Evolutionary conservation across 2,113 vertebrate genomes (phyloP).

Genomic region (Genyomyrus donnyi): DNA sequence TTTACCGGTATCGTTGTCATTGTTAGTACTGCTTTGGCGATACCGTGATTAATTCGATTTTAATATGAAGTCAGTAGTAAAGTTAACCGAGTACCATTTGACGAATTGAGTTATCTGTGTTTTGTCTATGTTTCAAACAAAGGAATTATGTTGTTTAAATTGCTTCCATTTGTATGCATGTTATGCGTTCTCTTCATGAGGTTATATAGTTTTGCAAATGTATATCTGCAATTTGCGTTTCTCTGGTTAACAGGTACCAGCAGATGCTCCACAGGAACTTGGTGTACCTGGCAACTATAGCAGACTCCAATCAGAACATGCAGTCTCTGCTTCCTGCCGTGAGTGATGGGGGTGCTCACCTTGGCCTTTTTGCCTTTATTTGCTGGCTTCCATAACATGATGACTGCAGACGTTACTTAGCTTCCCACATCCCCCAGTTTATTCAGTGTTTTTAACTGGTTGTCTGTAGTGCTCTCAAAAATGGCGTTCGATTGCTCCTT

Average conservation of each 20-base stretch:
- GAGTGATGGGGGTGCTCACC: constrained; percentile 59
- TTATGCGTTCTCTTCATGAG: neutral
- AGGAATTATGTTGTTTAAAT: neutral
- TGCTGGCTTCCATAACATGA: neutral
- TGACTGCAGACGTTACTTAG: neutral
- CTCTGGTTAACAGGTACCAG: constrained; percentile 73
- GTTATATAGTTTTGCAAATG: neutral
- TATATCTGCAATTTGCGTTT: neutral
- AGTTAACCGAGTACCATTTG: neutral
- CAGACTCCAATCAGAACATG: constrained; percentile 99
- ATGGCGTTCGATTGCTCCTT: neutral
- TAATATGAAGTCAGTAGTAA: neutral
- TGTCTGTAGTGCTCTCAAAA: neutral
- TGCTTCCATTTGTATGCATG: neutral
- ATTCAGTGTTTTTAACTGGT: neutral
- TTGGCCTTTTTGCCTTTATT: neutral
- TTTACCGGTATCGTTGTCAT: constrained; percentile 20
- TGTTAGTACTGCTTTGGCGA: neutral
- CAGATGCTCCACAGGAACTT: constrained; percentile 97
- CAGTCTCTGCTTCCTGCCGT: constrained; percentile 95
- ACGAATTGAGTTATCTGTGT: neutral
- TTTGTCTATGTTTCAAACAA: neutral
- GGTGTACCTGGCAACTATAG: constrained; percentile 97
- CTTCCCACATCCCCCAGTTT: neutral
- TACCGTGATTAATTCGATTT: neutral